Conservation (phyloP, 1,140 invertebrate genomes). For the Halyomorpha halys region DNA sequence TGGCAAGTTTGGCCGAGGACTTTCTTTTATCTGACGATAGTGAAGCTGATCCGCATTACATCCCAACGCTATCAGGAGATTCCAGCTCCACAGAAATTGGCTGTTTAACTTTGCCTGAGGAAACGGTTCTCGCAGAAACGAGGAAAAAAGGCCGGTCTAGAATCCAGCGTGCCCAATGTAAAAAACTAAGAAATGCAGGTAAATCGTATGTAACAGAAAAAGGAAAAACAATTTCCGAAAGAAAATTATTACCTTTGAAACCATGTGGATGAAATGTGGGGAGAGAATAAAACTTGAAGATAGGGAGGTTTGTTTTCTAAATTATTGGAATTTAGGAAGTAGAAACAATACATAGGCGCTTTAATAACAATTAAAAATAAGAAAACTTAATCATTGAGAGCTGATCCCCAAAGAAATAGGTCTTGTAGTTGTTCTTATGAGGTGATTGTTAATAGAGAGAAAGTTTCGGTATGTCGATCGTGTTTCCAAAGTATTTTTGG, state of each 20-base stretch:
- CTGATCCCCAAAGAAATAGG: conserved; percentile 1
- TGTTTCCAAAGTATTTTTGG: no score
- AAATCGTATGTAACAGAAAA: not conserved
- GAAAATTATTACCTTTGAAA: no score
- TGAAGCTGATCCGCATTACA: no score
- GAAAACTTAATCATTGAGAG: not conserved
- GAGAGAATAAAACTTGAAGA: not conserved
- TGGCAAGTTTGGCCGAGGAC: not conserved
- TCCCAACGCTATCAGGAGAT: no score
- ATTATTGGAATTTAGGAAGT: not conserved
- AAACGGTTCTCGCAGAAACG: not conserved
- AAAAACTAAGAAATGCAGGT: no score
- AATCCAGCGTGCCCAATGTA: no score
- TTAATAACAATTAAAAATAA: conserved; percentile 1
- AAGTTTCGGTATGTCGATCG: no score
- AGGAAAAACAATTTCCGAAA: not conserved
- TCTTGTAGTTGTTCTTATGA: conserved; percentile 1
- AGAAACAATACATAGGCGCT: not conserved
- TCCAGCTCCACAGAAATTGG: no score
- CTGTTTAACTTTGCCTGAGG: not conserved
- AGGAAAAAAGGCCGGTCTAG: no score
- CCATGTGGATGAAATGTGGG: conserved; percentile 1
- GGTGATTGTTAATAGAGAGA: not conserved
- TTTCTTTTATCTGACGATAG: not conserved
- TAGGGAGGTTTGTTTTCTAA: not conserved